phyloP scores from a whole-genome alignment of 2,888 invertebrate species.

The Neuroscelio doddi region DNA sequence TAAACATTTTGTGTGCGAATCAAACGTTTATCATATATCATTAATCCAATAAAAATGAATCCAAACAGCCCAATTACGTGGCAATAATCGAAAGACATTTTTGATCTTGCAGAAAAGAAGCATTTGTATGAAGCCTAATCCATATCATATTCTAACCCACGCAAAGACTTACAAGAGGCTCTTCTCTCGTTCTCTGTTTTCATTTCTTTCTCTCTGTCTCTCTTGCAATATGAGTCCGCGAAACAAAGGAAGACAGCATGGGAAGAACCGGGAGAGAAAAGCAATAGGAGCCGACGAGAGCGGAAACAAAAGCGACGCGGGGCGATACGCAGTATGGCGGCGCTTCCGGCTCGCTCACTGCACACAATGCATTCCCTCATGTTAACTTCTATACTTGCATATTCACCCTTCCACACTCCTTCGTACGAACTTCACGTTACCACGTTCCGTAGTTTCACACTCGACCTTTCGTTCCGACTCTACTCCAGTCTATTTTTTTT shows the following conservation, averaged over 20 bases:
- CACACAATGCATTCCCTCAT: slow-evolving; percentile 69
- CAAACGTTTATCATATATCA: too few relatives aligned
- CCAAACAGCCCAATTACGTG: too few relatives aligned
- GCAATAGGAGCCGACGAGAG: slow-evolving; percentile 43
- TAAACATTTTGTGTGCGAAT: too few relatives aligned
- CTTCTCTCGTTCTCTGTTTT: too few relatives aligned
- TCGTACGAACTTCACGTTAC: slow-evolving; percentile 32
- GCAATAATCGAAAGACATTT: too few relatives aligned
- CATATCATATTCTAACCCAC: slow-evolving; percentile 25
- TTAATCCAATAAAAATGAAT: too few relatives aligned
- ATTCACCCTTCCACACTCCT: slow-evolving; percentile 38
- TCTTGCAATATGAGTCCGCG: slow-evolving; percentile 31
- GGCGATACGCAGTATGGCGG: slow-evolving; percentile 68
- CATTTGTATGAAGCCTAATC: neutral
- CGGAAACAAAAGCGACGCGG: slow-evolving; percentile 63
- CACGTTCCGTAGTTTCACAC: slow-evolving; percentile 43
- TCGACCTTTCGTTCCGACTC: slow-evolving; percentile 30
- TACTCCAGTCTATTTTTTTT: slow-evolving; percentile 28
- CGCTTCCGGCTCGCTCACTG: slow-evolving; percentile 72
- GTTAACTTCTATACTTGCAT: slow-evolving; percentile 60
- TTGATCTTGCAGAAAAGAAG: too few relatives aligned
- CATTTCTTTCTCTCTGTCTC: slow-evolving; percentile 33
- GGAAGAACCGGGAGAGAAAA: slow-evolving; percentile 32
- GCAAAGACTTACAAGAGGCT: slow-evolving; percentile 20
- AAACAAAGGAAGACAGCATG: slow-evolving; percentile 42